Conservation (phyloP, 2,113 vertebrate species). For the Grammomys surdaster region DNA sequence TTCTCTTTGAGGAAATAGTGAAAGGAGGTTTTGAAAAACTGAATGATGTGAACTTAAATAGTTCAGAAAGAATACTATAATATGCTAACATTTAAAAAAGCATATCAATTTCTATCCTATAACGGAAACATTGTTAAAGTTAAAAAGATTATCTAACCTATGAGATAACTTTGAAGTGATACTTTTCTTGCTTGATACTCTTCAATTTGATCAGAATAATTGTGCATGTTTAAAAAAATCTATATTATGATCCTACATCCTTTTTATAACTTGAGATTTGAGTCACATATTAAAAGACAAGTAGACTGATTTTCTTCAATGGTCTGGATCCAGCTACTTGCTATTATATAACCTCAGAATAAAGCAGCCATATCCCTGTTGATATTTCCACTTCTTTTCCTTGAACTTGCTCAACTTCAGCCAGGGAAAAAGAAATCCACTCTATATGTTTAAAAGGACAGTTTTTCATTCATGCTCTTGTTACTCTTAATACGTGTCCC, state of each 20-base stretch:
- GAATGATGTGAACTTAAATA: neutral
- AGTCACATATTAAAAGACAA: slow-evolving; percentile 82
- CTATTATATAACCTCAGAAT: slow-evolving; percentile 84
- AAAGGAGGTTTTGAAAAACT: slow-evolving; percentile 35
- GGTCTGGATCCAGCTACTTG: slow-evolving; percentile 79
- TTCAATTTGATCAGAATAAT: slow-evolving; percentile 22
- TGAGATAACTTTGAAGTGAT: slow-evolving; percentile 31
- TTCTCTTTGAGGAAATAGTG: slow-evolving; percentile 53
- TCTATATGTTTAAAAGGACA: slow-evolving; percentile 80
- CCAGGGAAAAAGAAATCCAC: slow-evolving; percentile 77
- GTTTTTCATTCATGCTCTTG: slow-evolving; percentile 87
- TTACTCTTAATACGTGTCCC: slow-evolving; percentile 87
- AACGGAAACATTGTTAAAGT: neutral
- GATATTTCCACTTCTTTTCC: slow-evolving; percentile 79
- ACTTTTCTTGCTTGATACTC: neutral
- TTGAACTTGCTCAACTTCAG: slow-evolving; percentile 78
- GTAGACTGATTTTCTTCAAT: slow-evolving; percentile 81
- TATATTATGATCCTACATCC: neutral
- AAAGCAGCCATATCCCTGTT: slow-evolving; percentile 80
- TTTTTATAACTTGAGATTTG: slow-evolving; percentile 74
- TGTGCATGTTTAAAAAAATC: neutral
- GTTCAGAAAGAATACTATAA: slow-evolving; percentile 29
- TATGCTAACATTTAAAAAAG: slow-evolving; percentile 34
- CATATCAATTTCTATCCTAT: slow-evolving; percentile 6
- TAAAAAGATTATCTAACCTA: neutral